A percentile compares a stretch with the other conserved stretches of the same genome.
phyloP scores from a whole-genome alignment of 2,113 vertebrate species.

The Scomber colias region DNA sequence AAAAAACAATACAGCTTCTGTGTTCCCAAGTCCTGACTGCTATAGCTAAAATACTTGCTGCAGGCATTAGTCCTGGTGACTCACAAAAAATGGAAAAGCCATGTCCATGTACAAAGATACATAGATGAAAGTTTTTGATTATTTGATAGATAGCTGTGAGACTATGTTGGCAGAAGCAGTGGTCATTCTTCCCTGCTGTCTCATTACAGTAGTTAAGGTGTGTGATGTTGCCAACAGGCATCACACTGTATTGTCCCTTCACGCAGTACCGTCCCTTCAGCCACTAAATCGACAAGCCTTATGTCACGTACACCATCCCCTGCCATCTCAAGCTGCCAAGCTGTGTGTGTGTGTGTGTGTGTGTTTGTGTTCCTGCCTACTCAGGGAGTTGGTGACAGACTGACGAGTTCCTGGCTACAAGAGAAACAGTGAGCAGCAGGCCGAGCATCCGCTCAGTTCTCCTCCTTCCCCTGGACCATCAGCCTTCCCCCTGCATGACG shows the following conservation, averaged over 20 bases:
- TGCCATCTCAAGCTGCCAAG: constrained; percentile 45
- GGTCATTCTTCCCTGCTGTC: constrained; percentile 1
- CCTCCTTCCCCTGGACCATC: constrained; percentile 67
- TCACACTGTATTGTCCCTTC: too few relatives aligned
- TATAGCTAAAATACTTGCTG: too few relatives aligned
- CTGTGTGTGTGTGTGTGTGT: constrained; percentile 39
- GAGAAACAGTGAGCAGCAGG: constrained; percentile 72
- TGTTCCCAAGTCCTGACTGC: too few relatives aligned
- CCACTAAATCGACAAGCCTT: constrained; percentile 13
- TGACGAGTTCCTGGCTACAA: constrained; percentile 83
- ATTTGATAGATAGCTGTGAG: too few relatives aligned
- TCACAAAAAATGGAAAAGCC: too few relatives aligned
- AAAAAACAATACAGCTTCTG: too few relatives aligned
- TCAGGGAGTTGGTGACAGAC: constrained; percentile 79
- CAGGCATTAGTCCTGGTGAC: too few relatives aligned
- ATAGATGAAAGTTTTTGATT: too few relatives aligned
- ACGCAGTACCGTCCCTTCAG: not conserved
- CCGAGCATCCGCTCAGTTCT: constrained; percentile 75
- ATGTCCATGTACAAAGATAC: too few relatives aligned
- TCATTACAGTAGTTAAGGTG: not conserved
- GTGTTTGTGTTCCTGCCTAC: constrained; percentile 65
- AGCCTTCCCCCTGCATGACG: constrained; percentile 66
- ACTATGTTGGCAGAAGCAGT: not conserved
- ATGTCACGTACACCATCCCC: constrained; percentile 66
- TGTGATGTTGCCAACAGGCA: constrained; percentile 14